A percentile compares a stretch with the other conserved stretches of the same genome.
Evolutionary conservation across 64 coral and sea anemone species (phyloP).

Genomic region (Stichodactyla helianthus): DNA sequence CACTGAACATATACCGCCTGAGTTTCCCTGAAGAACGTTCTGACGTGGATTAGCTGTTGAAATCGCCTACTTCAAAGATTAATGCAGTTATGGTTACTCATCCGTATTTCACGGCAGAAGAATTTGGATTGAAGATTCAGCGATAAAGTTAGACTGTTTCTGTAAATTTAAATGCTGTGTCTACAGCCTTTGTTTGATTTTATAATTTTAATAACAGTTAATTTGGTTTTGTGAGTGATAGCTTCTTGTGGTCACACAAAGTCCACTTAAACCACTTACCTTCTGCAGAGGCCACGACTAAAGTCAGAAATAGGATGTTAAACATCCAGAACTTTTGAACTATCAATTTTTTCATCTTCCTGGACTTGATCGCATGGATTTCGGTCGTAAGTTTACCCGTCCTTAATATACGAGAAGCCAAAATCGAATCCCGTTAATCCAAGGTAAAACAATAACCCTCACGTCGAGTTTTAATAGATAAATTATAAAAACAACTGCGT

Average conservation of each 20-base stretch:
- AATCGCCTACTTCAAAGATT: too few species aligned
- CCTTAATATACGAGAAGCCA: not conserved
- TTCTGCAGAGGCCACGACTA: not conserved
- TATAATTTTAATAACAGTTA: too few species aligned
- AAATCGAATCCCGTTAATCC: not conserved
- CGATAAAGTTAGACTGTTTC: too few species aligned
- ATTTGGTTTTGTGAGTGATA: too few species aligned
- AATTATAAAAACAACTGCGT: not conserved
- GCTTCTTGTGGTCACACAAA: not conserved
- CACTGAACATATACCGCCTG: too few species aligned
- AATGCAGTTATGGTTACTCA: too few species aligned
- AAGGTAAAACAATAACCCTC: not conserved
- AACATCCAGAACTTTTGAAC: not conserved
- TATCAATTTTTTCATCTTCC: not conserved
- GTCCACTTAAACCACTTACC: not conserved
- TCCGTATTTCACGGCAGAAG: too few species aligned
- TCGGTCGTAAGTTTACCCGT: not conserved
- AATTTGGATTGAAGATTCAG: too few species aligned
- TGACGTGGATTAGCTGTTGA: too few species aligned
- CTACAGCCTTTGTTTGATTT: too few species aligned
- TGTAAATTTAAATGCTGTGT: too few species aligned
- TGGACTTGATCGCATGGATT: not conserved
- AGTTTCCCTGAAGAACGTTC: too few species aligned
- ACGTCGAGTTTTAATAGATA: not conserved
- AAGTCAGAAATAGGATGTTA: not conserved